Base-by-base conservation (phyloP, 2,113 vertebrate genomes). In the Corythaixoides concolor region DNA sequence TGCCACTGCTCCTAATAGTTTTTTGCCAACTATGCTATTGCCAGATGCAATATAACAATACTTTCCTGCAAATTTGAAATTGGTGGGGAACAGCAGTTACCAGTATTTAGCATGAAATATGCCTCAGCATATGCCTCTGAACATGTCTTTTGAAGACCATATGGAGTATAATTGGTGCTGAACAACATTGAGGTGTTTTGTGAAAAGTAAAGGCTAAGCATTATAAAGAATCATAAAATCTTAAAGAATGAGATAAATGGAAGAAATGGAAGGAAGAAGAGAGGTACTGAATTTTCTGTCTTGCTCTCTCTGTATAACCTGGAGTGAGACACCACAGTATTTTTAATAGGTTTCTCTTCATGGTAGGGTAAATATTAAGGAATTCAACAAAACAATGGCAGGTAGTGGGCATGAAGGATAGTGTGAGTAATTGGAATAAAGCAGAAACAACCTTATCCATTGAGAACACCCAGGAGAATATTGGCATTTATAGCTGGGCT, bases 81-180 rank as follows among this genome's bases (percentile, higher is more conserved):
- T 90, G 88, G 83, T 90, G 76, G 80, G 58, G 92, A 95, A 90
- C 90, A 90, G 92, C 88, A 92, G 94, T 92, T 93, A 94, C 85
- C 90, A 78, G 92, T 90, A 92, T 90, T 95, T 95, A 92, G 82
- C 76, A 85, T 97, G 96, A 97, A 97, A 96, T 97, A 96, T 97
- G 95, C 90, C 90, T 96, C 63, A 88, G 59, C 95, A 94, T 95
- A 95, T 97, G 96, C 95, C 93, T 97, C 88, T 87, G 92, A 95
- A 89, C 87, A 35, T 92, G 94, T 95, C 86, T 95, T 93, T 94
- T 89, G 85, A 82, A 89, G 94, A 92, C 86, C 92, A 94, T 97
- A 90, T 96, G 96, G 92, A 96, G 62, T 81, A 94, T 96, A 97
- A 94, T 92, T 89, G 83, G 60, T 96, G 94, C 94, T 86, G 94